These are phyloP conservation scores for Drosophila nikananu DNA, from an alignment of 1,140 invertebrate genomes.

Conservation along the genomic window DNA sequence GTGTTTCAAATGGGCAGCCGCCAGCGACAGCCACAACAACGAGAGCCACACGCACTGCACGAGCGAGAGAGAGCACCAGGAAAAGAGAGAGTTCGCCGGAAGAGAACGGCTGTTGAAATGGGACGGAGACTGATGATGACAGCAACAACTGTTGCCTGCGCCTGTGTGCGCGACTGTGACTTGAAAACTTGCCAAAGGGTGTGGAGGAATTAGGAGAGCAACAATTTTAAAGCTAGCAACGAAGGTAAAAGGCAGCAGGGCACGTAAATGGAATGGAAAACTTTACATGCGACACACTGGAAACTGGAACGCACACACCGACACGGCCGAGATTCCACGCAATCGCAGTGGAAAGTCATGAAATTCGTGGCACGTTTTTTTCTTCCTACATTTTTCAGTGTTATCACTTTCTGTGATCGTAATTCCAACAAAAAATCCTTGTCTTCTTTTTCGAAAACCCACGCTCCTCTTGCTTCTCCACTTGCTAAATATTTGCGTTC, in stretches of 20 bases:
- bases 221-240: slow-evolving; percentile 25
- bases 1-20: slow-evolving; percentile 71
- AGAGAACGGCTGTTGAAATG: slow-evolving; percentile 14
- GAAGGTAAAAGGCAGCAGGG: slow-evolving; percentile 14
- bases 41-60: slow-evolving; percentile 49
- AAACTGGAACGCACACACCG: slow-evolving; percentile 20
- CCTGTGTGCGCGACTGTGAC: slow-evolving; percentile 25
- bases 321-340: slow-evolving; percentile 18
- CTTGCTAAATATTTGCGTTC: slow-evolving; percentile 52
- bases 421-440: slow-evolving; percentile 55
- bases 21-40: slow-evolving; percentile 45
- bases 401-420: slow-evolving; percentile 40
- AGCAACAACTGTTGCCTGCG: slow-evolving; percentile 20
- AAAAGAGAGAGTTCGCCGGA: background rate
- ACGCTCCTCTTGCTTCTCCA: slow-evolving; percentile 45
- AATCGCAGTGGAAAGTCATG: slow-evolving; percentile 34
- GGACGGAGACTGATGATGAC: slow-evolving; percentile 17
- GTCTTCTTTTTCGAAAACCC: slow-evolving; percentile 32
- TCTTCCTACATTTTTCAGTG: slow-evolving; percentile 6
- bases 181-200: slow-evolving; percentile 77
- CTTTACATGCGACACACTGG: slow-evolving; percentile 31
- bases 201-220: slow-evolving; percentile 52
- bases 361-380: slow-evolving; percentile 40
- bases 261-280: slow-evolving; percentile 30
- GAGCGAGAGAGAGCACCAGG: background rate